These are phyloP conservation scores for Papilio dardanus DNA, from an alignment of 1,140 invertebrate species.

Conservation along the genomic window DNA sequence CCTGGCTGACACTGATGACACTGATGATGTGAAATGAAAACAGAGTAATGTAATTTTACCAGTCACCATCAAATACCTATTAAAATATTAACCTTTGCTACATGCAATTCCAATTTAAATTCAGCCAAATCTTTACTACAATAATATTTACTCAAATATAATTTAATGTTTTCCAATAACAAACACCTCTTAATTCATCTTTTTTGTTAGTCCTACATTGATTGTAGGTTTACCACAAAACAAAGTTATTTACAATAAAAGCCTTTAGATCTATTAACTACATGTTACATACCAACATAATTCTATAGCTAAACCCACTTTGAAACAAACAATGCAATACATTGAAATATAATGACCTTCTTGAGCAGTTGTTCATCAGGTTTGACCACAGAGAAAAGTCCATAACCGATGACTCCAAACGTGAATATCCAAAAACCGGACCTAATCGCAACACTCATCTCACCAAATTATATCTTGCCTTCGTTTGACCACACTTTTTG, in stretches of 20 bases:
- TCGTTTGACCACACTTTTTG: constrained; percentile 79
- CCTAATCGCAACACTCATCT: constrained; percentile 78
- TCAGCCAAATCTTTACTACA: background rate
- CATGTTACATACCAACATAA: background rate
- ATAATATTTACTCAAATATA: no score
- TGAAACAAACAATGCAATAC: constrained; percentile 54
- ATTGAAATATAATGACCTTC: constrained; percentile 72
- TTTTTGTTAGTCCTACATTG: constrained; percentile 9
- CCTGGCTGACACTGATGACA: no score
- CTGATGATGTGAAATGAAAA: background rate
- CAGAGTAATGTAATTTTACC: background rate
- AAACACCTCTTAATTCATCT: background rate
- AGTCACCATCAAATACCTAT: background rate
- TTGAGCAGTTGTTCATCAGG: constrained; percentile 82
- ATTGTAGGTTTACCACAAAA: constrained; percentile 16
- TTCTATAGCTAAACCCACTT: constrained; percentile 41
- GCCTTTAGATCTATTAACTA: background rate
- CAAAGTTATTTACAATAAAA: constrained; percentile 11
- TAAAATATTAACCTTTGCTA: background rate
- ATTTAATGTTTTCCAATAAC: background rate
- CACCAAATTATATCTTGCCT: constrained; percentile 76
- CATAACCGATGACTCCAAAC: constrained; percentile 82
- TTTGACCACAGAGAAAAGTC: constrained; percentile 80
- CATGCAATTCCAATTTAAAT: background rate
- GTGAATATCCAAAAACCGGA: constrained; percentile 83